Conservation (phyloP, 1,140 invertebrate genomes). For the Drosophila miranda region DNA sequence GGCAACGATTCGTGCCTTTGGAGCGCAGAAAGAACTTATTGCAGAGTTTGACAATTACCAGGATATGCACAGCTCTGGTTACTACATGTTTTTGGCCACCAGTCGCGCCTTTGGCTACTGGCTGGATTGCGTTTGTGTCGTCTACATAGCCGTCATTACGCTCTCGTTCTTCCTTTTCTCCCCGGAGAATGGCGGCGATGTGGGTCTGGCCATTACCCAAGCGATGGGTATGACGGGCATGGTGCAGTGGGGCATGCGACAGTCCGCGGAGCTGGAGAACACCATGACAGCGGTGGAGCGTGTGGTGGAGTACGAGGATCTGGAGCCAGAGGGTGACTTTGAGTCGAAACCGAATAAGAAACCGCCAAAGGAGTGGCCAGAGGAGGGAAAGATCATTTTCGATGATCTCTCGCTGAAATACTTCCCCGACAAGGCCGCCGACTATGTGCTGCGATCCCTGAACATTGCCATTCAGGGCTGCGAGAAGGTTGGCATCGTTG, state of each 20-base stretch:
- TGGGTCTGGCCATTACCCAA: conserved; percentile 91
- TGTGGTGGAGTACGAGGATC: conserved; percentile 88
- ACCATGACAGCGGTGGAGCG: conserved; percentile 92
- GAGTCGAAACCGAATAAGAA: conserved; percentile 86
- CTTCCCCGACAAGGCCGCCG: conserved; percentile 85
- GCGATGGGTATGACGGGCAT: conserved; percentile 91
- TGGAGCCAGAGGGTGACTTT: conserved; percentile 87
- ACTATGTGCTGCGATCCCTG: conserved; percentile 86
- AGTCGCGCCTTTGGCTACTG: conserved; percentile 90
- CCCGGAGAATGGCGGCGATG: conserved; percentile 87
- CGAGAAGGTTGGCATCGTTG: conserved; percentile 90
- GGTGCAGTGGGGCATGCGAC: conserved; percentile 93
- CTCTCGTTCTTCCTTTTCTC: conserved; percentile 87
- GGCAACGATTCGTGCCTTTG: conserved; percentile 93
- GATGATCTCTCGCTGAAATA: conserved; percentile 87
- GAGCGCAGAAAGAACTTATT: conserved; percentile 89
- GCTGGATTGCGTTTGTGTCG: conserved; percentile 89
- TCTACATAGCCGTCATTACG: conserved; percentile 88
- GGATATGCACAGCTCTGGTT: conserved; percentile 88
- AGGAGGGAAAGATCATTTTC: conserved; percentile 87
- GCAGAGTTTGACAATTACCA: conserved; percentile 91
- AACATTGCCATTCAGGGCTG: conserved; percentile 85
- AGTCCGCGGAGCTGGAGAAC: conserved; percentile 92
- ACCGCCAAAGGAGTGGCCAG: conserved; percentile 88
- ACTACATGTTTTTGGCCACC: conserved; percentile 85